Conservation (phyloP, 2,113 vertebrate species). For the Tretioscincus oriximinensis region DNA sequence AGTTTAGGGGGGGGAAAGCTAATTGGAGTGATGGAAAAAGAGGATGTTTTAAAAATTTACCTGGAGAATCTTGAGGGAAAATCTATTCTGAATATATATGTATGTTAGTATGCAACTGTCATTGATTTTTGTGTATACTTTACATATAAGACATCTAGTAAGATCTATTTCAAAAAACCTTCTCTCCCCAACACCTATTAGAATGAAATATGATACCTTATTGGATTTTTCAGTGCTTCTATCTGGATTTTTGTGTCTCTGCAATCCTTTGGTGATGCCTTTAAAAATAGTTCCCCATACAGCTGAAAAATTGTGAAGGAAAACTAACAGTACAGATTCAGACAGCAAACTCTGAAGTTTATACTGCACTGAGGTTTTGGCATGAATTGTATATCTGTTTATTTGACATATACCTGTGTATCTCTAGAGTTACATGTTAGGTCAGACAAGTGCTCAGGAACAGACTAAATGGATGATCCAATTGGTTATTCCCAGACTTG, state of each 20-base stretch:
- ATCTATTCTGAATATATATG: conserved; percentile 26
- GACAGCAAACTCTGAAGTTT: conserved; percentile 18
- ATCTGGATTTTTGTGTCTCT: not conserved
- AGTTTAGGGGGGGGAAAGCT: conserved; percentile 12
- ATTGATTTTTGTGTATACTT: not conserved
- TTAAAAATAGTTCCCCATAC: conserved; percentile 12
- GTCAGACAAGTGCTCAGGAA: conserved; percentile 63
- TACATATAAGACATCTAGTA: not conserved
- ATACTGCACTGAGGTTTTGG: not conserved
- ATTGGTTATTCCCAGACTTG: conserved; percentile 69
- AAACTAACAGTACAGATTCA: not conserved
- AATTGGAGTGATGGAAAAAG: conserved; percentile 18
- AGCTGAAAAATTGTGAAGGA: conserved; percentile 2
- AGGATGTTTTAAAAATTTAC: conserved; percentile 47
- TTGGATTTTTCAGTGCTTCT: conserved; percentile 32
- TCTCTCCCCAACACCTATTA: not conserved
- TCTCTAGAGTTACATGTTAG: conserved; percentile 52
- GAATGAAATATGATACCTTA: conserved; percentile 40
- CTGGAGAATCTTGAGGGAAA: conserved; percentile 36
- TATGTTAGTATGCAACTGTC: conserved; percentile 45
- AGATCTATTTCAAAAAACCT: not conserved
- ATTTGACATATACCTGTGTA: conserved; percentile 32
- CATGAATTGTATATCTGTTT: not conserved
- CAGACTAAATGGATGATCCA: conserved; percentile 67
- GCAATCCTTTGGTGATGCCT: conserved; percentile 37